These are phyloP conservation scores for Tridacna gigas DNA, from an alignment of 2,888 invertebrate genomes.

Conservation along the genomic window DNA sequence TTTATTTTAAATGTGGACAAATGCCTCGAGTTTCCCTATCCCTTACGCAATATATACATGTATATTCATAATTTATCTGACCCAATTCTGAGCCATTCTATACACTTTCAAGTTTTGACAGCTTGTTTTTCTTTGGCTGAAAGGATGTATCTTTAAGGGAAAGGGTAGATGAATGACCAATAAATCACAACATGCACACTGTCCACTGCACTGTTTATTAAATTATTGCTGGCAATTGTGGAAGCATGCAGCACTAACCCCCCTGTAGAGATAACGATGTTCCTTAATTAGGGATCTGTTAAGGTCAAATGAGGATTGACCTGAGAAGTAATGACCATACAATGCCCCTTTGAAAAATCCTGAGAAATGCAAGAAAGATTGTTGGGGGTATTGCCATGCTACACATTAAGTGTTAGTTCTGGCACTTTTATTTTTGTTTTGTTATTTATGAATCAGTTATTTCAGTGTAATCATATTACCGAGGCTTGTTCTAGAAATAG, in stretches of 20 bases:
- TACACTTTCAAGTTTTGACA: too few relatives aligned
- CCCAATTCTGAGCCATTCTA: too few relatives aligned
- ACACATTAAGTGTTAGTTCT: background rate
- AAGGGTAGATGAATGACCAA: background rate
- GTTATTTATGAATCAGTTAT: constrained; percentile 19
- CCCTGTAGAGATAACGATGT: constrained; percentile 32
- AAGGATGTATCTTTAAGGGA: too few relatives aligned
- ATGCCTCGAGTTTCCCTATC: too few relatives aligned
- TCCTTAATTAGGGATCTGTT: constrained; percentile 27
- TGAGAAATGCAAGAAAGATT: background rate
- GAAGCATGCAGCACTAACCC: constrained; percentile 17
- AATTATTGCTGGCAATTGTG: constrained; percentile 11
- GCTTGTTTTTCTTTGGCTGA: too few relatives aligned
- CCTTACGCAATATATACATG: too few relatives aligned
- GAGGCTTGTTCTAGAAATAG: background rate
- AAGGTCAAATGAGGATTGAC: constrained; percentile 33
- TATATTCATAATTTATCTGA: too few relatives aligned
- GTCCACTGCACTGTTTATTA: constrained; percentile 23
- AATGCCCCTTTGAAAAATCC: constrained; percentile 1
- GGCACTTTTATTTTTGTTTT: constrained; percentile 11
- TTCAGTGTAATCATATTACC: constrained; percentile 3
- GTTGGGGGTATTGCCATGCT: background rate
- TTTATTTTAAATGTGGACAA: too few relatives aligned
- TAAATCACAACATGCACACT: constrained; percentile 33
- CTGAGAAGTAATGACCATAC: constrained; percentile 19